Base-by-base conservation (phyloP, 2,888 invertebrate genomes). In the Apodemia duryi region DNA sequence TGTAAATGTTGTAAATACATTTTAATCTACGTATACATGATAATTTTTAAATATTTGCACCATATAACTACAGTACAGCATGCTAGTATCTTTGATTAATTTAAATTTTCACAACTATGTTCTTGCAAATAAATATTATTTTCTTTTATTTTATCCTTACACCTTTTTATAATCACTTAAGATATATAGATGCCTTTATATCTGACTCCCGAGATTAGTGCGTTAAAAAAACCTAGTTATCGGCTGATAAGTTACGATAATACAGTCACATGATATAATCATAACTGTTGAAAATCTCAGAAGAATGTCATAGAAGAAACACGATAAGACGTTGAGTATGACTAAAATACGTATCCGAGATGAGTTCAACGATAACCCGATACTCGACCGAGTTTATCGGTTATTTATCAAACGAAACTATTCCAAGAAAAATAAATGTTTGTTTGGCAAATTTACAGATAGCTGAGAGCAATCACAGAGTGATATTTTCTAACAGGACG, bases 381-480 rank as follows among this genome's bases (percentile, higher is more conserved):
- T 54, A 54, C 54, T 54, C 54, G 29, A 28, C 54, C 54, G 54
- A 54, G 52, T 11, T 54, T 54, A 54, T 54, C 54, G 28, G 54
- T 54, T 54, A 10, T 54, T 29, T 28, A 54, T 54, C 54, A 21
- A 28, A 29, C 11, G 54, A 54, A 54, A 54, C 54, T 54, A 29
- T 54, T 54, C 54, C 54, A 29, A 21, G 54, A 54, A 54, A 54
- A 54, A 54, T 54, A 54, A 54, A 54, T 54, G 29, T 54, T 54
- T 29, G 54, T 54, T 54, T 54, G 54, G 54, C 54, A 54, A 54
- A 54, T 54, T 54, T 54, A 54, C 54, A 54, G 54, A 54, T 54
- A 54, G n/a, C 28, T 2, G 54, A 54, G 54, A 57, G 57, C 57
- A 57, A 57, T 57, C 29, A 57, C 57, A 28, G 32, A 57, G 11